phyloP scores from a whole-genome alignment of 2,888 invertebrate species.

The Lobophora halterata region DNA sequence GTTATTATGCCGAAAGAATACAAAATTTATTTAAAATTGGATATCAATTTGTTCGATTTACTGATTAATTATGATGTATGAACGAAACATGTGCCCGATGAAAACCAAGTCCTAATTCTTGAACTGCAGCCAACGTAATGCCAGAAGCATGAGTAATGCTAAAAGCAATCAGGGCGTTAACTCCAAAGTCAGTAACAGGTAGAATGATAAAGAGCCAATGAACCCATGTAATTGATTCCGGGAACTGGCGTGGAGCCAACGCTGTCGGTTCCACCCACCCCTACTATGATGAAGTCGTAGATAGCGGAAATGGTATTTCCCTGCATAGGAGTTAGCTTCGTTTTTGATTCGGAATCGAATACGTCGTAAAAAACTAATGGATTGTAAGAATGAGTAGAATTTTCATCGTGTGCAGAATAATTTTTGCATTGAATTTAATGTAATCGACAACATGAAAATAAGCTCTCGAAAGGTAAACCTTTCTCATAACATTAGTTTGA shows the following conservation, averaged over 20 bases:
- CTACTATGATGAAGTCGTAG: constrained; percentile 24
- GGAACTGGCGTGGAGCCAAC: constrained; percentile 45
- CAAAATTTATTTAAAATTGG: no score
- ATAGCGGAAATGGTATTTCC: constrained; percentile 1
- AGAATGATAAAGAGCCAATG: constrained; percentile 52
- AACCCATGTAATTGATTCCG: constrained; percentile 47
- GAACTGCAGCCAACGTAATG: constrained; percentile 24
- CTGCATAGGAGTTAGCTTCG: no score
- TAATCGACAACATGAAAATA: not conserved
- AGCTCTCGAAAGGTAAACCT: not conserved
- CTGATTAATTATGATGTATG: no score
- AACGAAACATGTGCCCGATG: constrained; percentile 5
- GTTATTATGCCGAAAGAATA: no score
- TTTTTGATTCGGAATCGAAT: no score
- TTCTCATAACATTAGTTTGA: not conserved
- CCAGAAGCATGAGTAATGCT: constrained; percentile 19
- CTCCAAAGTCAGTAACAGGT: constrained; percentile 21
- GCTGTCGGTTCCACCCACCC: no score
- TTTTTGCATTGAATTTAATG: not conserved
- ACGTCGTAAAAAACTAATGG: not conserved
- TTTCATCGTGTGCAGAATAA: not conserved
- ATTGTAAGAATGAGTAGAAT: not conserved
- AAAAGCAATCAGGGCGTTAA: constrained; percentile 10
- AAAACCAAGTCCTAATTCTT: constrained; percentile 16
- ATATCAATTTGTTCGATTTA: no score